phyloP scores from a whole-genome alignment of 2,888 invertebrate genomes.

The Sinelater perroti region DNA sequence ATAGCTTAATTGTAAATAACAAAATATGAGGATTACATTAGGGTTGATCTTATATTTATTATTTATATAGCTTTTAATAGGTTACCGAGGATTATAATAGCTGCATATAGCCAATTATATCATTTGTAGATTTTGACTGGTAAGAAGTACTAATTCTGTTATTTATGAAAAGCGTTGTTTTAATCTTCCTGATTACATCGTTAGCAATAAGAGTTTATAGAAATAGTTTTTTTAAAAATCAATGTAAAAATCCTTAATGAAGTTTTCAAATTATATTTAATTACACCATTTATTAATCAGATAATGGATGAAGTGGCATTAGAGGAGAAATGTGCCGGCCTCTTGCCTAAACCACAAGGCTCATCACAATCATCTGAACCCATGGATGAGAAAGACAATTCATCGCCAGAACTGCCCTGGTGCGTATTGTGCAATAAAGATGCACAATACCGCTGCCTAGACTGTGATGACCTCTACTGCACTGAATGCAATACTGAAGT shows the following conservation, averaged over 20 bases:
- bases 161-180: no score
- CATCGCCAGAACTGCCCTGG: conserved; percentile 73
- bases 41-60: no score
- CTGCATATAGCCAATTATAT: no score
- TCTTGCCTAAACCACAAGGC: conserved; percentile 11
- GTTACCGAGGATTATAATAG: no score
- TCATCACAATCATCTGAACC: conserved; percentile 18
- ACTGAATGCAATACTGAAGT: conserved; percentile 76
- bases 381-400: conserved; percentile 27
- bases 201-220: no score
- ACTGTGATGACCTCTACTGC: conserved; percentile 87
- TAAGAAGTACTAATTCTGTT: no score
- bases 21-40: no score
- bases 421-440: conserved; percentile 89
- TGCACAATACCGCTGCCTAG: conserved; percentile 76
- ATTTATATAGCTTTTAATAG: no score
- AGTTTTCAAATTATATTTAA: background rate
- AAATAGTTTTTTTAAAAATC: background rate
- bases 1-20: no score
- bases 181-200: no score
- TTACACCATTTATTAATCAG: conserved; percentile 41
- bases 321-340: conserved; percentile 56
- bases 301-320: conserved; percentile 63
- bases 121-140: no score
- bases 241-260: no score